These are phyloP conservation scores for Drosophila trichaetosa DNA, from an alignment of 2,888 invertebrate genomes.

Conservation along the genomic window DNA sequence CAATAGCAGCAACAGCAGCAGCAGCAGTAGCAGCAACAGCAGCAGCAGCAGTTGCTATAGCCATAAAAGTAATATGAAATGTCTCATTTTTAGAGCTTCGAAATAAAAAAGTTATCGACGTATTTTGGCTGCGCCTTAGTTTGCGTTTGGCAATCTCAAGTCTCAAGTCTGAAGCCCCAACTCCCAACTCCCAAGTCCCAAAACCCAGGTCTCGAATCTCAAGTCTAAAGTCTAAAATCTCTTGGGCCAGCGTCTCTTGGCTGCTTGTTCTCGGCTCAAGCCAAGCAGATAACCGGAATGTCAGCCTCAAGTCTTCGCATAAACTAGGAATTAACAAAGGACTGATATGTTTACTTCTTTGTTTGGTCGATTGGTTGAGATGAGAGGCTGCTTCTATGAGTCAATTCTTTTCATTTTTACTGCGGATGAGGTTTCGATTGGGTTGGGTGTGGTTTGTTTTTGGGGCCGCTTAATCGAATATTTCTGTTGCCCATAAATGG, in stretches of 20 bases:
- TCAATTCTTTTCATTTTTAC: slow-evolving; percentile 18
- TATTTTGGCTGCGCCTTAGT: slow-evolving; percentile 63
- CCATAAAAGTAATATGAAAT: slow-evolving; percentile 81
- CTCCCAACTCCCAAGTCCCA: slow-evolving; percentile 1
- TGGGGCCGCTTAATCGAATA: slow-evolving; percentile 67
- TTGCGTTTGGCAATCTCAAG: slow-evolving; percentile 33
- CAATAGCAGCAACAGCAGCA: slow-evolving; percentile 19
- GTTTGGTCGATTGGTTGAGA: neutral
- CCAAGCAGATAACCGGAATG: neutral
- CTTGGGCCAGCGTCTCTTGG: neutral
- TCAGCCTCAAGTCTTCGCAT: neutral
- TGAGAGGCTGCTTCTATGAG: neutral
- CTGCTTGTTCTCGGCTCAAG: too few species aligned
- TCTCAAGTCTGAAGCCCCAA: slow-evolving; percentile 11
- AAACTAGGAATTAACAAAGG: neutral
- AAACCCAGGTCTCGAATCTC: slow-evolving; percentile 7
- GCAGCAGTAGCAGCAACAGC: slow-evolving; percentile 50
- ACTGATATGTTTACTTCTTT: neutral
- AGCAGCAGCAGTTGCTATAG: slow-evolving; percentile 70
- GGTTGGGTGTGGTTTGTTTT: slow-evolving; percentile 18
- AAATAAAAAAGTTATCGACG: slow-evolving; percentile 80
- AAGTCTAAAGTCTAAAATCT: neutral
- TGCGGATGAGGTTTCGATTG: slow-evolving; percentile 36
- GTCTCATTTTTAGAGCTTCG: slow-evolving; percentile 81
- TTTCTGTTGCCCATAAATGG: slow-evolving; percentile 78